Percentiles rank a stretch among this genome's conserved stretches.
Conservation (phyloP, 2,797 vertebrate genomes). For the Danio aesculapii region DNA sequence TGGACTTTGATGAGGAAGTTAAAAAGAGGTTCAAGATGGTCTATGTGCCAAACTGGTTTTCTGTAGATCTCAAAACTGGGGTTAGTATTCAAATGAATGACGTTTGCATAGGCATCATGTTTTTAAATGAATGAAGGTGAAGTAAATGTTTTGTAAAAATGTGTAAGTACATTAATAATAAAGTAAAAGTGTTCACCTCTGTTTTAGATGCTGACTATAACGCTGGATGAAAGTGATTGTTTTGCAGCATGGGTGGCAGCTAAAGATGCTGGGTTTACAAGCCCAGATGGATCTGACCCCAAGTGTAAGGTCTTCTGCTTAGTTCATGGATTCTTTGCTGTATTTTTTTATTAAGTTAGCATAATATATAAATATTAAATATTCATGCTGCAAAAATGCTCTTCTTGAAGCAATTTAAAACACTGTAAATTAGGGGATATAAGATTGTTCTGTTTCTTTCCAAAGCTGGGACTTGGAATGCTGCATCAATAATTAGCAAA, state of each 20-base stretch:
- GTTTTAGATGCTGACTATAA: constrained; percentile 96
- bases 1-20: constrained; percentile 98
- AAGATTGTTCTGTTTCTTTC: too few species aligned
- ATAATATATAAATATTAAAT: neutral
- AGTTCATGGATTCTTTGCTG: neutral
- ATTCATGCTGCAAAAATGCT: neutral
- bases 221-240: constrained; percentile 97
- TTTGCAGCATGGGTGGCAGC: constrained; percentile 99
- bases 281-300: constrained; percentile 96
- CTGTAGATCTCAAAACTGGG: constrained; percentile 98
- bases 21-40: constrained; percentile 99
- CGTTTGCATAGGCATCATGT: neutral
- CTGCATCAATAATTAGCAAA: too few species aligned
- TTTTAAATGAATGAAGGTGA: neutral
- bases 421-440: too few species aligned
- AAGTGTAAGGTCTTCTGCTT: constrained; percentile 84
- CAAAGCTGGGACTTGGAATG: too few species aligned
- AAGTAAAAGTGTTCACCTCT: neutral
- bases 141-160: too few species aligned
- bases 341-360: neutral
- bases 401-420: too few species aligned
- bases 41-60: constrained; percentile 99
- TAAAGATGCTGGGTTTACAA: constrained; percentile 97
- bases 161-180: too few species aligned
- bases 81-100: constrained; percentile 77